phyloP scores from a whole-genome alignment of 2,797 vertebrate species.

The Parauchenoglanis punctatus region DNA sequence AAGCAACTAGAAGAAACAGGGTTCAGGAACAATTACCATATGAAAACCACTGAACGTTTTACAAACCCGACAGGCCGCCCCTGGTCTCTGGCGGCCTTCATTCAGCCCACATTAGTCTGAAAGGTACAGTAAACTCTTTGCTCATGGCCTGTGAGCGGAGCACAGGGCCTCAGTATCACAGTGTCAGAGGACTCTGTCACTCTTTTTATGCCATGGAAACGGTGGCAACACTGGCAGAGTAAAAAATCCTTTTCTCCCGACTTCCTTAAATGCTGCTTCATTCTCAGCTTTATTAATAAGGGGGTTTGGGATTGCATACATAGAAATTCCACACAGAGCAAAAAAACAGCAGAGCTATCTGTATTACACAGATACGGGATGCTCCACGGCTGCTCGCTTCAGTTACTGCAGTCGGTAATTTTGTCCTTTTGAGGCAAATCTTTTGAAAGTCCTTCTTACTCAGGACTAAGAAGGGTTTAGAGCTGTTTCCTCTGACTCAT shows the following conservation, averaged over 20 bases:
- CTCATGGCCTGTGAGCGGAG: neutral
- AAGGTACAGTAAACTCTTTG: constrained; percentile 53
- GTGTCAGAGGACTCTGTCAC: neutral
- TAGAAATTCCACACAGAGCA: neutral
- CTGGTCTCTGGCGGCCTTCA: constrained; percentile 48
- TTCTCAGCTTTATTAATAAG: constrained; percentile 16
- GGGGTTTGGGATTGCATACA: constrained; percentile 10
- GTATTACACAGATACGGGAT: neutral
- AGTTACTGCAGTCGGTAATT: constrained; percentile 11
- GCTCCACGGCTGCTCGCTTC: neutral
- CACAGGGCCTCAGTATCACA: constrained; percentile 18
- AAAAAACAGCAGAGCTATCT: neutral
- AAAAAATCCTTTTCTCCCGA: neutral
- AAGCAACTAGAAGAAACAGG: constrained; percentile 72
- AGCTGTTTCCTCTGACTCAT: constrained; percentile 31
- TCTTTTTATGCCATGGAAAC: constrained; percentile 8
- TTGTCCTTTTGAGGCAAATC: constrained; percentile 10
- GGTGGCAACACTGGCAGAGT: neutral
- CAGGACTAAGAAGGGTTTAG: neutral
- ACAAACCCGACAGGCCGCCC: constrained; percentile 48
- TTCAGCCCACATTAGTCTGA: constrained; percentile 40
- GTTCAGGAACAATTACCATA: constrained; percentile 73
- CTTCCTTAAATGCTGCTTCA: neutral
- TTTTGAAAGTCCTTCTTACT: constrained; percentile 7
- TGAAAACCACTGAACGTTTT: constrained; percentile 67